Evolutionary conservation across 1,140 invertebrate genomes (phyloP).

Genomic region (Drosophila nikananu): DNA sequence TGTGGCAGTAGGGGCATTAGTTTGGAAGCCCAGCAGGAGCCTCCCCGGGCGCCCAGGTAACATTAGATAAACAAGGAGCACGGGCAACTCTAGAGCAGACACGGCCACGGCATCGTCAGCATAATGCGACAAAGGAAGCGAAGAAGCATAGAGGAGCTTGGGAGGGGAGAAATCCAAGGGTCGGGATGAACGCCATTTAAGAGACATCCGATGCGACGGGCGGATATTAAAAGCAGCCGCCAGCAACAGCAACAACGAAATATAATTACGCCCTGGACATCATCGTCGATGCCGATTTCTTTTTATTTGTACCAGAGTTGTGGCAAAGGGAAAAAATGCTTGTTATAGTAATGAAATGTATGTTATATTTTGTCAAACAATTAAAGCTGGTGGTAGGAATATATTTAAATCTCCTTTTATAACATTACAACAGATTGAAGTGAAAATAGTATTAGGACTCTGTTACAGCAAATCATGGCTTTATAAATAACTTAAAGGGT

Average conservation of each 20-base stretch:
- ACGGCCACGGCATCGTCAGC: conserved; percentile 31
- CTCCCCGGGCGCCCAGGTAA: conserved; percentile 19
- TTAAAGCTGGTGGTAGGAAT: neutral
- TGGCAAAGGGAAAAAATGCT: neutral
- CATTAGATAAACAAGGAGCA: conserved; percentile 68
- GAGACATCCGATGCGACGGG: conserved; percentile 59
- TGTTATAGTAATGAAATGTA: neutral
- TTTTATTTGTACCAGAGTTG: neutral
- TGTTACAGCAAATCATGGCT: neutral
- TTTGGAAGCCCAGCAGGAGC: conserved; percentile 34
- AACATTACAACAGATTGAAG: too few relatives aligned
- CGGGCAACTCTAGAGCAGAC: conserved; percentile 16
- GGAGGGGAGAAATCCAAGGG: too few relatives aligned
- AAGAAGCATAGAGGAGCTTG: neutral
- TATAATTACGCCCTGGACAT: conserved; percentile 55
- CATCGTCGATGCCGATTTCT: neutral
- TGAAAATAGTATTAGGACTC: neutral
- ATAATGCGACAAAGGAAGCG: conserved; percentile 55
- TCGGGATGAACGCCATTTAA: conserved; percentile 44
- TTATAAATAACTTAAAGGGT: neutral
- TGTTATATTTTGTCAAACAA: neutral
- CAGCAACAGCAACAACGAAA: conserved; percentile 38
- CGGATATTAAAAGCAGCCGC: conserved; percentile 65
- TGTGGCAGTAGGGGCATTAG: conserved; percentile 70
- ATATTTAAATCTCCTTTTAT: neutral